These are phyloP conservation scores for Epinephelus coioides DNA, from an alignment of 2,797 vertebrate genomes.

Conservation along the genomic window DNA sequence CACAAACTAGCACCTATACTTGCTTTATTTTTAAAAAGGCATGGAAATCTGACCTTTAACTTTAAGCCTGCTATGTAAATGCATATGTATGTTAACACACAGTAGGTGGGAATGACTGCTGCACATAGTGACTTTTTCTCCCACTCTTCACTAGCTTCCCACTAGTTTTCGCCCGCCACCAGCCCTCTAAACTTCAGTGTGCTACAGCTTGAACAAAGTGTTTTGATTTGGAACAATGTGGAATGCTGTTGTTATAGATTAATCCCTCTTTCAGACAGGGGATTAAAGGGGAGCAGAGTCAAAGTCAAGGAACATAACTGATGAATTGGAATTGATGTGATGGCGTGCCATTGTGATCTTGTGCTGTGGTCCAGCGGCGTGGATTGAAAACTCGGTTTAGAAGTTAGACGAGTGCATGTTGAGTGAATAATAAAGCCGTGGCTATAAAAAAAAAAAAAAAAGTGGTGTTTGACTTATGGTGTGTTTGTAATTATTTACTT, in stretches of 20 bases:
- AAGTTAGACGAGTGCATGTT: background rate
- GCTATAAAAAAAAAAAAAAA: background rate
- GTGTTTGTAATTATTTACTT: slow-evolving; percentile 27
- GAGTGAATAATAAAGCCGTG: background rate
- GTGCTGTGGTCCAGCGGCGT: background rate
- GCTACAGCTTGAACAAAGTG: slow-evolving; percentile 61
- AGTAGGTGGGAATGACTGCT: background rate
- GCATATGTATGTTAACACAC: background rate
- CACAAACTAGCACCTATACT: too few relatives aligned
- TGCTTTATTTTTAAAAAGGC: too few relatives aligned
- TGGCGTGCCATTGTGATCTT: slow-evolving; percentile 47
- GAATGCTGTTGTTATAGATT: slow-evolving; percentile 87
- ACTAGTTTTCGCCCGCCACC: slow-evolving; percentile 9
- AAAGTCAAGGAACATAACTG: slow-evolving; percentile 77
- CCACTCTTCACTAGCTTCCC: background rate
- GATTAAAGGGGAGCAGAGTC: slow-evolving; percentile 71
- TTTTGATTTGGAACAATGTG: slow-evolving; percentile 77
- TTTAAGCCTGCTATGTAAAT: background rate
- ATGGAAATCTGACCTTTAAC: background rate
- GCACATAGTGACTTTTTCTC: background rate
- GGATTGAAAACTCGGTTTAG: background rate
- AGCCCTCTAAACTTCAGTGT: slow-evolving; percentile 52
- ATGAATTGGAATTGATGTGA: slow-evolving; percentile 78
- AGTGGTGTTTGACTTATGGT: background rate
- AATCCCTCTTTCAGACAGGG: slow-evolving; percentile 80